phyloP scores from a whole-genome alignment of 1,140 invertebrate species.

The Marisa cornuarietis region DNA sequence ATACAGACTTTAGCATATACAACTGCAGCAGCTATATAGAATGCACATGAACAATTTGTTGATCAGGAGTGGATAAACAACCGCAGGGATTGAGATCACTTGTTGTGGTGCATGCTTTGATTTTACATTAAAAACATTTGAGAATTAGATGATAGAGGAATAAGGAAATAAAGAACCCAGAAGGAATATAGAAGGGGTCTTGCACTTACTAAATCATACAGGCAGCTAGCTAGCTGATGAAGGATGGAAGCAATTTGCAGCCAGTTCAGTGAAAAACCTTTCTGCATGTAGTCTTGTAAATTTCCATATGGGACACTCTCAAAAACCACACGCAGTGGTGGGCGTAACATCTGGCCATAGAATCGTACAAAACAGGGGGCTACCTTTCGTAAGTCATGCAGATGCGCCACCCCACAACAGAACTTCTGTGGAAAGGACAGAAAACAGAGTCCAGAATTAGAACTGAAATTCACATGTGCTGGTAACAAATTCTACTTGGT shows the following conservation, averaged over 20 bases:
- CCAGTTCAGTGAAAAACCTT: neutral
- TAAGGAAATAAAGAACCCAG: neutral
- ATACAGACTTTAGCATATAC: no score
- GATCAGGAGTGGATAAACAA: neutral
- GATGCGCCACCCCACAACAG: no score
- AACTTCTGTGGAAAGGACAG: no score
- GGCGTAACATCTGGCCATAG: neutral
- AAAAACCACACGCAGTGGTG: neutral
- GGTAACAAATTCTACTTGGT: no score
- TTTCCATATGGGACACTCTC: slow-evolving; percentile 11
- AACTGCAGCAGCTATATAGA: no score
- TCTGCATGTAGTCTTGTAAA: neutral
- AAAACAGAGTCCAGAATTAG: no score
- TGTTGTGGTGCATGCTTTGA: neutral
- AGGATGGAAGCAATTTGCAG: neutral
- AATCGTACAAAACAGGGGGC: neutral
- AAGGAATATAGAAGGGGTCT: neutral
- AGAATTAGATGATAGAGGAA: neutral
- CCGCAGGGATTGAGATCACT: neutral
- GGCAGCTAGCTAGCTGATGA: neutral
- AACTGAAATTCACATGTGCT: no score
- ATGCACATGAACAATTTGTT: neutral
- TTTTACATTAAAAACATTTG: neutral
- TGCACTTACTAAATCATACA: neutral
- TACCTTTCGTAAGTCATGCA: no score